Evolutionary conservation across 2,797 vertebrate genomes (phyloP), one percentile per base, ranked within the genome.

Genomic region (Coregonus suidteri): DNA sequence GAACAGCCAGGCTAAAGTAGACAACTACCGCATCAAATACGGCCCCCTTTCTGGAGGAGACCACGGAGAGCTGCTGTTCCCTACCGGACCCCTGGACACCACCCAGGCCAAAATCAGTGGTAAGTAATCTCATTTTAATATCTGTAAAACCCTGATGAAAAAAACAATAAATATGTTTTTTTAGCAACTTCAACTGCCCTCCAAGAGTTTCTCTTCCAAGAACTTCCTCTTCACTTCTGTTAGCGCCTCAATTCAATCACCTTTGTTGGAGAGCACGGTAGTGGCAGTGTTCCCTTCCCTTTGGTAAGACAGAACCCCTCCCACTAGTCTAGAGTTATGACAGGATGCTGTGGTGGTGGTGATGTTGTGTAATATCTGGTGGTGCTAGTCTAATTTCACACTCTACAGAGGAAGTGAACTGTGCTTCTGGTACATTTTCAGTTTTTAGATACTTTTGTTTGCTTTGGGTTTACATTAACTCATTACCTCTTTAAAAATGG

Each of bases 31-130:
- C 66, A 96, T 99, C 79, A 99, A 99, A 85, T 99, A 96, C 0
- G 97, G 97, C 20, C 96, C 97, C 54, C 94, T 99, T 84, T 97
- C 98, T 6, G 98, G 97, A 76, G 97, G 96, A 0, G 96, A 97
- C 59, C 98, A 99, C 0, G 91, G 95, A 0, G 98, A 99, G 86
- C 75, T 96, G 18, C 95, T 96, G 0, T 95, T 98, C 84, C 90
- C 94, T 1, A 93, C 93, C 3, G 95, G 96, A 79, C 89, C 77
- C 37, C 92, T 95, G 78, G 91, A 93, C 77, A 96, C 91, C 66
- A 99, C 97, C 62, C 95, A 94, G 88, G 94, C 94, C 75, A 97
- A 93, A 0, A 96, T 99, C 83, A 96, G 91, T 14, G 97, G 98
- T 99, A 92, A 84, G 92, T 4, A 6, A 62, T 62, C 56, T 62